Evolutionary conservation across 1,140 invertebrate genomes (phyloP), one percentile per base, ranked within the genome.

Genomic region (Macrobrachium rosenbergii): DNA sequence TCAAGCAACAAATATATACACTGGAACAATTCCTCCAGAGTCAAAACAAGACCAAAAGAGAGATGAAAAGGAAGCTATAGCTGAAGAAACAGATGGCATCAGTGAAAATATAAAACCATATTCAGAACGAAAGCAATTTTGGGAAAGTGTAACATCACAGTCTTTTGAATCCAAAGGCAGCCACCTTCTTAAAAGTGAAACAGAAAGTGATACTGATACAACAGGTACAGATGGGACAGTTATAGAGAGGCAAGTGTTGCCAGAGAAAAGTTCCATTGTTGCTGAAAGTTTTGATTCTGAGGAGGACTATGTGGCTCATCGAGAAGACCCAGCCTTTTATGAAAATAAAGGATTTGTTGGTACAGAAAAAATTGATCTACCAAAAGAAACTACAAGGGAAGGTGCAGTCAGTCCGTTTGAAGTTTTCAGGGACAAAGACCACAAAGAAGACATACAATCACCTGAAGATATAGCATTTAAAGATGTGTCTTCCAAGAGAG

Each of bases 311-410:
- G 84, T 91, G 62, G 88, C 90, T 67, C 90, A 90, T 62, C 85
- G 90, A 80, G 88, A 87, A 43, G 86, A 90, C 82, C 90, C 88
- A 28, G 77, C 91, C 79, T 91, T 92, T 67, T 94, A 92, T 92
- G 93, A 93, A 84, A 93, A 94, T 89, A 62, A 77, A 92, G 92
- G 83, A 92, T 91, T 93, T 90, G 91, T 90, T 58, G 93, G 92
- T 23, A 92, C 92, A n/a, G 93, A 93, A 82, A 89, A 88, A 64
- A 91, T 91, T 89, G 91, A 91, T 81, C 67, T 86, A 11, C 82
- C 89, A 3, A 90, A 88, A 63, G 80, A 37, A 82, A 85, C 58
- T 43, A 63, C 21, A 75, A 90, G 86, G 81, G 83, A 76, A 16
- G 63, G 78, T 37, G 62, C 83, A 6, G 64, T 75, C 28, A 91